phyloP scores from a whole-genome alignment of 2,888 invertebrate species.

The Melipona beecheii region DNA sequence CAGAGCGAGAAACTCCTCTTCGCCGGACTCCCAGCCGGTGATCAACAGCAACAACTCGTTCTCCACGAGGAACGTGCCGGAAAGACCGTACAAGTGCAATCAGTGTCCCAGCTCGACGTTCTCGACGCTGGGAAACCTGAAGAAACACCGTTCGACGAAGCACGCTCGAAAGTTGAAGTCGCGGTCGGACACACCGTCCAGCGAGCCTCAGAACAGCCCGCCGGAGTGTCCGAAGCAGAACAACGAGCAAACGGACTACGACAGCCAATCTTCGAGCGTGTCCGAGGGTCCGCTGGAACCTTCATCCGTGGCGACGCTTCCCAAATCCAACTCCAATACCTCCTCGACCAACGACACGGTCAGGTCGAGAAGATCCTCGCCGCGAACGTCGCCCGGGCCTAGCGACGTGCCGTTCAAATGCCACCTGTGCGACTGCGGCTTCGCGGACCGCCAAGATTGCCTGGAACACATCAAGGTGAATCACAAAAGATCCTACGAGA shows the following conservation, averaged over 20 bases:
- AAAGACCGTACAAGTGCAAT: slow-evolving; percentile 91
- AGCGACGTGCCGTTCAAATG: slow-evolving; percentile 94
- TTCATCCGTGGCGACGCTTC: slow-evolving; percentile 70
- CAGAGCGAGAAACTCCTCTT: slow-evolving; percentile 80
- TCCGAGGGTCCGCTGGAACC: slow-evolving; percentile 72
- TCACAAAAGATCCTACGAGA: slow-evolving; percentile 92
- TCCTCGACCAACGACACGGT: slow-evolving; percentile 62
- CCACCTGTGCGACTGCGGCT: slow-evolving; percentile 95
- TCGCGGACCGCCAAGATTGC: slow-evolving; percentile 91
- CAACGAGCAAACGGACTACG: slow-evolving; percentile 81
- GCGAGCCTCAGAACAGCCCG: slow-evolving; percentile 76
- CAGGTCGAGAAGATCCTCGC: slow-evolving; percentile 76
- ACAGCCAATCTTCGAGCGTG: slow-evolving; percentile 80
- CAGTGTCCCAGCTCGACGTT: slow-evolving; percentile 93
- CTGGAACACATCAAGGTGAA: slow-evolving; percentile 91
- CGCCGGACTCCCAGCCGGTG: slow-evolving; percentile 78
- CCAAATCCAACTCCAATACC: slow-evolving; percentile 73
- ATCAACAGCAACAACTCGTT: slow-evolving; percentile 84
- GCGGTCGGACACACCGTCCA: slow-evolving; percentile 81
- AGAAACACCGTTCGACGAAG: slow-evolving; percentile 91
- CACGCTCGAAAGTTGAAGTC: slow-evolving; percentile 86
- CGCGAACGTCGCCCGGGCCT: slow-evolving; percentile 80
- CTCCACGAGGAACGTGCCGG: slow-evolving; percentile 89
- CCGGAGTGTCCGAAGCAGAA: slow-evolving; percentile 75
- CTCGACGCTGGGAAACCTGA: slow-evolving; percentile 91